Percentiles rank a stretch among this genome's conserved stretches.
Conservation (phyloP, 2,113 vertebrate genomes). For the Microtus oregoni region DNA sequence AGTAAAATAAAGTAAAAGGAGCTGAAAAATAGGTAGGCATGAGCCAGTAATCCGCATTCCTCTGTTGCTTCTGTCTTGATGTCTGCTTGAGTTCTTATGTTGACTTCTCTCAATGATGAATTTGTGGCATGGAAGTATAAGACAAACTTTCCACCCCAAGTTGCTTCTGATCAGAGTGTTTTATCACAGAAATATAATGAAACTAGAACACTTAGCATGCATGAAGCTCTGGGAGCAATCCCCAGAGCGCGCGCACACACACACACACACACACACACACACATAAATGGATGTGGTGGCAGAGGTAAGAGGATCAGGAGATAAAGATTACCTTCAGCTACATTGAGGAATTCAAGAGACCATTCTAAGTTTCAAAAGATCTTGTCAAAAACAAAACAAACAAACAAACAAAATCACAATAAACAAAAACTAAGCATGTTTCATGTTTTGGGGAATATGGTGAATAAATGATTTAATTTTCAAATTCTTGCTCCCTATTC, state of each 20-base stretch:
- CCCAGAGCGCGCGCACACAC: too few relatives aligned
- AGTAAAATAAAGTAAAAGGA: too few relatives aligned
- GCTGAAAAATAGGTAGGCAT: not conserved
- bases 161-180: not conserved
- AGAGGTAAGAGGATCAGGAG: not conserved
- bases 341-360: not conserved
- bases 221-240: not conserved
- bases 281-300: not conserved
- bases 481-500: constrained; percentile 1
- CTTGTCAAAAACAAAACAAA: not conserved
- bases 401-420: not conserved
- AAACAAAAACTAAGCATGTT: not conserved
- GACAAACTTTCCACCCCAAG: not conserved
- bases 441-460: not conserved
- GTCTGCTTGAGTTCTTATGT: not conserved
- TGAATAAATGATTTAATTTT: constrained; percentile 7
- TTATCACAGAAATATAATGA: not conserved
- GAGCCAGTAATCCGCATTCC: not conserved
- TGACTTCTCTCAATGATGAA: not conserved
- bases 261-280: not conserved
- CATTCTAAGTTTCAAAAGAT: not conserved
- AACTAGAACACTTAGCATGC: not conserved
- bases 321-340: not conserved
- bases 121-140: not conserved
- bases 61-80: not conserved